Conservation (phyloP, 2,888 invertebrate species). For the Nomada hirtipes region DNA sequence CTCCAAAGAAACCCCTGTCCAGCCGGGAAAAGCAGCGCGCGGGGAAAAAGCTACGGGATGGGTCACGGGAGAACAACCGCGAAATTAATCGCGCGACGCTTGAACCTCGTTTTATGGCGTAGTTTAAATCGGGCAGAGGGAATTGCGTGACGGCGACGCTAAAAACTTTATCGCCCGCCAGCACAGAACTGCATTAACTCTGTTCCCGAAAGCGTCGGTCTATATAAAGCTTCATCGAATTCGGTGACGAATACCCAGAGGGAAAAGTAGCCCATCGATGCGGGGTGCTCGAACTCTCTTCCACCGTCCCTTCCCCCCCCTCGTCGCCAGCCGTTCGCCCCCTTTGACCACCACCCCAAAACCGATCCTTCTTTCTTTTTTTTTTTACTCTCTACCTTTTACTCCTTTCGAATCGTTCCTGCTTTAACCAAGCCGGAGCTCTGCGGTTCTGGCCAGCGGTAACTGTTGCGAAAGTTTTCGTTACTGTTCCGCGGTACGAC, state of each 20-base stretch:
- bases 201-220: slow-evolving; percentile 52
- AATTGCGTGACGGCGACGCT: slow-evolving; percentile 61
- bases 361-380: neutral
- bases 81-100: slow-evolving; percentile 70
- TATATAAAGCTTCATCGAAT: slow-evolving; percentile 53
- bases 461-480: slow-evolving; percentile 62
- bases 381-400: slow-evolving; percentile 13
- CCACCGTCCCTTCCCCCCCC: slow-evolving; percentile 17
- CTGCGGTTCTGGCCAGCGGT: slow-evolving; percentile 41
- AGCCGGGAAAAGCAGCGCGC: neutral
- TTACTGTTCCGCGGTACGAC: slow-evolving; percentile 50
- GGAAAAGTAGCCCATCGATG: slow-evolving; percentile 61
- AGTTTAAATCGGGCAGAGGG: slow-evolving; percentile 67
- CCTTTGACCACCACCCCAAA: neutral
- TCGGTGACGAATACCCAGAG: slow-evolving; percentile 62
- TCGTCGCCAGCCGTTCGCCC: neutral
- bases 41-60: neutral
- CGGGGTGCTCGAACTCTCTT: slow-evolving; percentile 32
- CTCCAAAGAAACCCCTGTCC: too few species aligned
- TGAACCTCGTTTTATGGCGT: slow-evolving; percentile 52
- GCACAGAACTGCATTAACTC: slow-evolving; percentile 71
- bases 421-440: slow-evolving; percentile 31
- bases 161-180: slow-evolving; percentile 74
- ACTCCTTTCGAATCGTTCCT: slow-evolving; percentile 32
- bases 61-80: slow-evolving; percentile 39